Base-by-base conservation (phyloP, 1,140 invertebrate species). In the Berghia stephanieae region DNA sequence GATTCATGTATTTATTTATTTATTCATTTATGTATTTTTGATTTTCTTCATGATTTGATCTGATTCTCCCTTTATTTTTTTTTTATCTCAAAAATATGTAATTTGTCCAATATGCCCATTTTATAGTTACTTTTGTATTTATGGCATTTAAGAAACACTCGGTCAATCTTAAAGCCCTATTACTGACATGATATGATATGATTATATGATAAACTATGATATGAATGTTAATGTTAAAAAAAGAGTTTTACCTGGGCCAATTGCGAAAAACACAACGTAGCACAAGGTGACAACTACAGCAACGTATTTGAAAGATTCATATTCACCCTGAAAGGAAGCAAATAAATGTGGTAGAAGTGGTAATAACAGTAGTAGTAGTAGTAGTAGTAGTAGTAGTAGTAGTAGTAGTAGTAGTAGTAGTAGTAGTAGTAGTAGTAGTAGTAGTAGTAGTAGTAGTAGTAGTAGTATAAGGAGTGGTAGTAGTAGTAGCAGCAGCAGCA, bases 251-350 rank as follows among this genome's bases (percentile, higher is more conserved):
- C 88, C 87, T 74, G 87, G 88, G 3, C 97, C 97, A 76, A 98
- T 94, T 36, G 96, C 96, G 89, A 99, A 97, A 86, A 95, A 93
- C 0, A 96, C 92, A 10, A 97, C 94, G 86, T 95, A 97, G n/a
- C 94, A 80, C 44, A 96, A 92, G 0, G 96, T 93, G 40, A 95
- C 89, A 3, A 93, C 86, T 31, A 96, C 93, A 66, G 93, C 94
- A 3, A 93, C 82, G 81, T 94, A 97, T 79, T 95, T 96, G 93
- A 99, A 96, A 96, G 97, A 98, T 89, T 95, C 84, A 18, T 87
- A 87, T 21, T 85, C 79, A 66, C 93, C 84, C 94, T 96, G 88
- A 70, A 84, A 83, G 70, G 71, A 10, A 79, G 55, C 16, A 24
- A 70, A 46, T 31, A 69, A 60, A n/a, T 60, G 8, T 16, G 10